Evolutionary conservation across 2,113 vertebrate species (phyloP).

Genomic region (Nibea albiflora): DNA sequence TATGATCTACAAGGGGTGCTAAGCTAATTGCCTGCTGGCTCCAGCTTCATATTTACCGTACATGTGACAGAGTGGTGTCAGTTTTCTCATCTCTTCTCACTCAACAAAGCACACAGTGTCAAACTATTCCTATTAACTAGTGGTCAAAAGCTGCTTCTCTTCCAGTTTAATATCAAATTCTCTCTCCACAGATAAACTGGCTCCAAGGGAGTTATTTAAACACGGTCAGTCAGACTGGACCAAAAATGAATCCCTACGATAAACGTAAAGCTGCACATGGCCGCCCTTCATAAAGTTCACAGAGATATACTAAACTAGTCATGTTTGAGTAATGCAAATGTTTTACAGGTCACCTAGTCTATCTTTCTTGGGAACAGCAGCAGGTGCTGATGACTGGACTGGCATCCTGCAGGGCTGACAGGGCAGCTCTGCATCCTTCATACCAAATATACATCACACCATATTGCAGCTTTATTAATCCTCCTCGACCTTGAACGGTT

Average conservation of each 20-base stretch:
- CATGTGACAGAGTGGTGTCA: not conserved
- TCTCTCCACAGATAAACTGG: not conserved
- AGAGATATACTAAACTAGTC: not conserved
- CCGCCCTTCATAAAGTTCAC: not conserved
- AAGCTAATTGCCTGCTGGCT: not conserved
- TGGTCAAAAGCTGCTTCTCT: not conserved
- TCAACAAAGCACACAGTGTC: not conserved
- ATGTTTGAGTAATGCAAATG: constrained; percentile 47
- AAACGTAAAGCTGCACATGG: constrained; percentile 11
- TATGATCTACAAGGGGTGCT: not conserved
- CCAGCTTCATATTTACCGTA: not conserved
- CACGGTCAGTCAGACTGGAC: not conserved
- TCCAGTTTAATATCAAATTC: not conserved
- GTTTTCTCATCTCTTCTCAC: not conserved
- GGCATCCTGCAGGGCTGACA: not conserved
- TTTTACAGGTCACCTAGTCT: constrained; percentile 30
- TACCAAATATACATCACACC: not conserved
- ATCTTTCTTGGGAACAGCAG: constrained; percentile 32
- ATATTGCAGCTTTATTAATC: not conserved
- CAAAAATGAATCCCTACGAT: not conserved
- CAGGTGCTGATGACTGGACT: constrained; percentile 32
- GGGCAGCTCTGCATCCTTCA: not conserved
- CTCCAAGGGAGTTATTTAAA: not conserved
- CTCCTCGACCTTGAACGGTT: not conserved
- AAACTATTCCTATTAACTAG: not conserved